These are phyloP conservation scores for Pachydiplax longipennis DNA, from an alignment of 2,888 invertebrate species.

Conservation along the genomic window DNA sequence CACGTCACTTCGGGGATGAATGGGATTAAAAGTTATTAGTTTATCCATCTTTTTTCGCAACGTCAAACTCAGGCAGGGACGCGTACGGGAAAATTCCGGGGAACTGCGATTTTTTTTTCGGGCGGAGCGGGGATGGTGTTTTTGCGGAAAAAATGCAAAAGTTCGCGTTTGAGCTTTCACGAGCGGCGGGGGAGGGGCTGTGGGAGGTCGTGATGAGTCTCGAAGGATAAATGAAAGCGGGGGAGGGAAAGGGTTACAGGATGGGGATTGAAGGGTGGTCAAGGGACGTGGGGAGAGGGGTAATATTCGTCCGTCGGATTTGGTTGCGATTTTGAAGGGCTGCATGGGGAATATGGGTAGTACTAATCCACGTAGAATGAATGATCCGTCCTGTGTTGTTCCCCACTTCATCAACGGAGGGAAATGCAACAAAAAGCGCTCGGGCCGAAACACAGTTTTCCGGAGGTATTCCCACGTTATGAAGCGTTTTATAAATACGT, in stretches of 20 bases:
- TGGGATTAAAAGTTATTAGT: constrained; percentile 45
- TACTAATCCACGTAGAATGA: constrained; percentile 26
- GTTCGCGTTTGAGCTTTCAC: constrained; percentile 32
- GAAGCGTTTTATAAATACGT: neutral
- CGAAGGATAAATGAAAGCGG: constrained; percentile 42
- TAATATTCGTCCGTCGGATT: constrained; percentile 36
- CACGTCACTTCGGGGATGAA: constrained; percentile 38
- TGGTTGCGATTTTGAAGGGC: constrained; percentile 39
- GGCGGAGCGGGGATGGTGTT: neutral
- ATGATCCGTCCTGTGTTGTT: constrained; percentile 14
- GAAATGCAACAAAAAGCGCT: neutral
- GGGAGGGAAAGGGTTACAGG: neutral
- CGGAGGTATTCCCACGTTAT: neutral
- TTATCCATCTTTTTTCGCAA: constrained; percentile 42
- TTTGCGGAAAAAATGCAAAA: neutral
- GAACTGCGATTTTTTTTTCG: neutral
- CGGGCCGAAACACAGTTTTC: neutral
- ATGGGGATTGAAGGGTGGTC: neutral
- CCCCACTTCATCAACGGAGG: neutral
- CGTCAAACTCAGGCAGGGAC: constrained; percentile 29
- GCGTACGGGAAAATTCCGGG: neutral
- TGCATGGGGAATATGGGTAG: constrained; percentile 30
- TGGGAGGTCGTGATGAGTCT: neutral
- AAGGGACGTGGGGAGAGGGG: neutral
- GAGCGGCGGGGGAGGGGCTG: neutral